A percentile compares a stretch with the other conserved stretches of the same genome.
phyloP scores from a whole-genome alignment of 2,888 invertebrate species.

The Drosophila affinis region DNA sequence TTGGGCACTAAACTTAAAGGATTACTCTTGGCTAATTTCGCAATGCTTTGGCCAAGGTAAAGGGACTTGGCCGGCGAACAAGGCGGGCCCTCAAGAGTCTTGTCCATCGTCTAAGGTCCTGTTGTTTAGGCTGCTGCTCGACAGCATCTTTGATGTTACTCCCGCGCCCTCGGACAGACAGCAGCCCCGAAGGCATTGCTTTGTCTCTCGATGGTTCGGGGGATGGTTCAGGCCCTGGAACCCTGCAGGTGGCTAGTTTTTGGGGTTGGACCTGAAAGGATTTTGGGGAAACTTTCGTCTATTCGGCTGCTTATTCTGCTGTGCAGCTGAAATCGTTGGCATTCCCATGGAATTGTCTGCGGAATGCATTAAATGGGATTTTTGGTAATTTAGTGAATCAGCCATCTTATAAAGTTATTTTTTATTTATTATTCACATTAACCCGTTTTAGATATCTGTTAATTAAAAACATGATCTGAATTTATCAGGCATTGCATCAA shows the following conservation, averaged over 20 bases:
- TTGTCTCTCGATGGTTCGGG: neutral
- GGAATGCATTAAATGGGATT: neutral
- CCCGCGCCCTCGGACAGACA: neutral
- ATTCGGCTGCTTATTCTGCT: neutral
- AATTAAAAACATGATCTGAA: no score
- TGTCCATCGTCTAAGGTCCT: constrained; percentile 6
- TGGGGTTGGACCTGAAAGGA: neutral
- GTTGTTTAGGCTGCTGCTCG: constrained; percentile 25
- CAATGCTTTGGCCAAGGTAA: constrained; percentile 42
- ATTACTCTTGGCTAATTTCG: constrained; percentile 76
- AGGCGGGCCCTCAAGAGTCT: neutral
- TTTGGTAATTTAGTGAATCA: neutral
- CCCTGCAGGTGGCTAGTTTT: neutral
- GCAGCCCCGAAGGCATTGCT: neutral
- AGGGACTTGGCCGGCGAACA: constrained; percentile 5
- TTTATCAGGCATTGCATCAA: no score
- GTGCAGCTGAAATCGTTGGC: neutral
- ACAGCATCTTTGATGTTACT: constrained; percentile 28
- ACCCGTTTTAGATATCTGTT: no score
- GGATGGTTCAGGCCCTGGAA: neutral
- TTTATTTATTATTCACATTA: no score
- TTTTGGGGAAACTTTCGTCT: neutral
- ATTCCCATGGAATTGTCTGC: neutral
- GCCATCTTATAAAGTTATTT: neutral
- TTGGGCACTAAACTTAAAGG: constrained; percentile 73